phyloP scores from a whole-genome alignment of 2,888 invertebrate species.

The Drosophila pseudotalamancana region DNA sequence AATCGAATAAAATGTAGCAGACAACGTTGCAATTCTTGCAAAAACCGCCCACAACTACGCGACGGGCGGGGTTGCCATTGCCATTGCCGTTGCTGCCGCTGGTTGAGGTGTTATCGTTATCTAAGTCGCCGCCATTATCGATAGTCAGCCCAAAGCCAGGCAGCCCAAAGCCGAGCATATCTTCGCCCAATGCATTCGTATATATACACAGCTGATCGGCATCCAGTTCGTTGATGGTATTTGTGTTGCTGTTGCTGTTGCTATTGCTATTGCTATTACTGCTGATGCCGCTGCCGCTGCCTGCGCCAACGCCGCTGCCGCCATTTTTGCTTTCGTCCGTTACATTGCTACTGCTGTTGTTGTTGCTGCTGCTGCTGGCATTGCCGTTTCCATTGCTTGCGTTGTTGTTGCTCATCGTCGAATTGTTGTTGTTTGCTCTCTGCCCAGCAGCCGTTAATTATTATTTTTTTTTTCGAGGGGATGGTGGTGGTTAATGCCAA shows the following conservation, averaged over 20 bases:
- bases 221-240: slow-evolving; percentile 51
- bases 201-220: slow-evolving; percentile 54
- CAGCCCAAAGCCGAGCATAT: slow-evolving; percentile 52
- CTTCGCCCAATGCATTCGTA: slow-evolving; percentile 45
- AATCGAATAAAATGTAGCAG: slow-evolving; percentile 90
- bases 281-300: slow-evolving; percentile 15
- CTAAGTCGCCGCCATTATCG: slow-evolving; percentile 42
- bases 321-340: slow-evolving; percentile 28
- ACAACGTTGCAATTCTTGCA: slow-evolving; percentile 88
- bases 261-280: slow-evolving; percentile 42
- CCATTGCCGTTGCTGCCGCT: slow-evolving; percentile 18
- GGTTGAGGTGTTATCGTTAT: slow-evolving; percentile 31
- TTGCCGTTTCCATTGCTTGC: slow-evolving; percentile 32
- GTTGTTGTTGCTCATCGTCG: slow-evolving; percentile 36
- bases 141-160: slow-evolving; percentile 50
- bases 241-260: slow-evolving; percentile 50
- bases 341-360: neutral
- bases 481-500: slow-evolving; percentile 25
- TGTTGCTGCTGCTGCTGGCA: slow-evolving; percentile 19
- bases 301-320: slow-evolving; percentile 22
- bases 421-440: slow-evolving; percentile 55
- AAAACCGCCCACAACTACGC: slow-evolving; percentile 75
- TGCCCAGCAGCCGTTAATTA: slow-evolving; percentile 29
- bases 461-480: slow-evolving; percentile 5
- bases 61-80: slow-evolving; percentile 29